A percentile compares a stretch with the other conserved stretches of the same genome.
phyloP scores from a whole-genome alignment of 2,888 invertebrate genomes.

The Neoitamus cyanurus region DNA sequence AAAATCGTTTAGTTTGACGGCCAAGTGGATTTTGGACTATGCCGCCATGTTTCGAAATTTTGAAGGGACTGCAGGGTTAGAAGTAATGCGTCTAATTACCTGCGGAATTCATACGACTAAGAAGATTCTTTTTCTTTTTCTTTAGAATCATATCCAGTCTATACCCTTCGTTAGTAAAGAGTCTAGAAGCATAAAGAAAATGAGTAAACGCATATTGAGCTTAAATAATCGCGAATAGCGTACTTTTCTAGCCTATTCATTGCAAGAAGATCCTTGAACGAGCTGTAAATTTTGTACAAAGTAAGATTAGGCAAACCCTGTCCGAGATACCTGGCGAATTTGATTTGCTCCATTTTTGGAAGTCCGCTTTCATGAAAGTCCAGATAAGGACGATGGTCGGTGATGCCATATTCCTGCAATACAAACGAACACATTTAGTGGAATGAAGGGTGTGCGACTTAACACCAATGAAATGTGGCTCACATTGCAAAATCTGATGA shows the following conservation, averaged over 20 bases:
- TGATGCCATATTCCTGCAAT: conserved; percentile 64
- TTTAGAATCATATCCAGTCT: conserved; percentile 63
- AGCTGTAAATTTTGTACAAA: conserved; percentile 65
- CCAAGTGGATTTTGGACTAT: not conserved
- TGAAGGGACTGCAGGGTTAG: not conserved
- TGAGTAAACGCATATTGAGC: conserved; percentile 3
- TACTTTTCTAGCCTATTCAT: conserved; percentile 64
- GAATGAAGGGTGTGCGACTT: not conserved
- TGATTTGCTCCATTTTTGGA: conserved; percentile 66
- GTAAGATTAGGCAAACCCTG: conserved; percentile 66
- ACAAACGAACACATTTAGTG: conserved; percentile 19
- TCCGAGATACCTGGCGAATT: conserved; percentile 66
- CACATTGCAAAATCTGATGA: conserved; percentile 67
- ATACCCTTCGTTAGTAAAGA: conserved; percentile 59
- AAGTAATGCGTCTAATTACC: conserved; percentile 55
- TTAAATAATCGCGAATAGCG: not conserved
- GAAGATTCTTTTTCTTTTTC: conserved; percentile 64
- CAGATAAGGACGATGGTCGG: conserved; percentile 66
- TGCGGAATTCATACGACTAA: conserved; percentile 63
- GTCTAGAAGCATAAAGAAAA: conserved; percentile 55
- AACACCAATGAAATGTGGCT: conserved; percentile 55
- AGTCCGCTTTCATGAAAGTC: conserved; percentile 66
- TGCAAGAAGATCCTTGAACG: conserved; percentile 64
- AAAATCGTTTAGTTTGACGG: not conserved
- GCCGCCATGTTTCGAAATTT: not conserved